These are phyloP conservation scores for Brachionus sp. DNA, from an alignment of 1,140 invertebrate genomes.

Conservation along the genomic window DNA sequence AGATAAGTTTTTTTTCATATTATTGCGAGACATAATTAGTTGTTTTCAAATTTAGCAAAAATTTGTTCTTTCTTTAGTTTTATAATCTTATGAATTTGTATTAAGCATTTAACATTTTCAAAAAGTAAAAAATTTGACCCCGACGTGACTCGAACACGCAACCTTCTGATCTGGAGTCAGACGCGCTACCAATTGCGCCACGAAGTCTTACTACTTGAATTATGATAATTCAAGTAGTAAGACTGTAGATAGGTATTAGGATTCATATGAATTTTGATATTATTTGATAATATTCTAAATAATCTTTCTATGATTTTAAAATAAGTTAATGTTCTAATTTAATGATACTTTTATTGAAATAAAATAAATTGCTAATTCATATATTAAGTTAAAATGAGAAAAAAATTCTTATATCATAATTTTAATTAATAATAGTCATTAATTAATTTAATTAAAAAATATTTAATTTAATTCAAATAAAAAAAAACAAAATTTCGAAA, in stretches of 20 bases:
- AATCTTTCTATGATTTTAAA: no score
- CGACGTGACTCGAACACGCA: constrained; percentile 47
- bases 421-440: constrained; percentile 23
- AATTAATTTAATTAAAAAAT: constrained; percentile 26
- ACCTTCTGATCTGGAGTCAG: constrained; percentile 47
- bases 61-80: no score
- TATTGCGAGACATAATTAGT: no score
- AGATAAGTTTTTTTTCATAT: no score
- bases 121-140: constrained; percentile 28
- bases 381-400: background rate
- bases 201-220: constrained; percentile 28
- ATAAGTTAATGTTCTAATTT: background rate
- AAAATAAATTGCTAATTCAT: background rate
- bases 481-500: constrained; percentile 30
- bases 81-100: no score
- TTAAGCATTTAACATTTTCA: no score
- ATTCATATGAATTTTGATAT: no score
- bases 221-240: no score
- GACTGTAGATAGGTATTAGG: no score
- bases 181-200: constrained; percentile 47
- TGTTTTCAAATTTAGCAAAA: no score
- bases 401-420: background rate
- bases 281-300: no score
- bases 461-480: constrained; percentile 7
- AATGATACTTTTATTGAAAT: background rate